phyloP scores from a whole-genome alignment of 2,113 vertebrate species.

The Fregata magnificens region DNA sequence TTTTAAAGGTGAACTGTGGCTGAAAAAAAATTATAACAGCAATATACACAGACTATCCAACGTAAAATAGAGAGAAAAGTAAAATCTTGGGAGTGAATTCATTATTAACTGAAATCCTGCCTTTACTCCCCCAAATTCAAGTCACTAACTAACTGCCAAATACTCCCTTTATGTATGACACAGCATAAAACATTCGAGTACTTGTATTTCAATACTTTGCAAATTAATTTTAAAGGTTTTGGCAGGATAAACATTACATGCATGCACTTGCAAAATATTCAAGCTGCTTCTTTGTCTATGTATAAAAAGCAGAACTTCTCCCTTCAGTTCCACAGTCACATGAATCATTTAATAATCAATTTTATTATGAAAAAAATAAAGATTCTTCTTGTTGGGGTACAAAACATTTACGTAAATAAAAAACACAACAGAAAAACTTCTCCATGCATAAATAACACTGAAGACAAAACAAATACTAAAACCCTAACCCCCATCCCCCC shows the following conservation, averaged over 20 bases:
- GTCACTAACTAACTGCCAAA: neutral
- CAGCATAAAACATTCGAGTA: neutral
- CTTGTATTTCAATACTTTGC: neutral
- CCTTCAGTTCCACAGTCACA: neutral
- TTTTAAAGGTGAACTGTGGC: neutral
- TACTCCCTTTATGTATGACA: neutral
- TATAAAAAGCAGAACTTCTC: constrained; percentile 2
- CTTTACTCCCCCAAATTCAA: neutral
- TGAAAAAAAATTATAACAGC: neutral
- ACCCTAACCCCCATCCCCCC: neutral
- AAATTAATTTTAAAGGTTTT: constrained; percentile 32
- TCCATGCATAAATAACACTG: neutral
- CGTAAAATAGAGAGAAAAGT: neutral
- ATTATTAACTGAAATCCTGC: neutral
- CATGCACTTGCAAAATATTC: neutral
- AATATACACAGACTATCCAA: neutral
- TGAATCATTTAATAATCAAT: neutral
- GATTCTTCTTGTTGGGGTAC: neutral
- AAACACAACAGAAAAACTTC: neutral
- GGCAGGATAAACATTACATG: neutral
- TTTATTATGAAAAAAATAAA: neutral
- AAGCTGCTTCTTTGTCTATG: neutral
- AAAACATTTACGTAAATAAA: neutral
- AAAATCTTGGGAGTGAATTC: neutral
- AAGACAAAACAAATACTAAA: neutral